Evolutionary conservation across 2,888 invertebrate genomes (phyloP).

Genomic region (Cyclophora albipunctata): DNA sequence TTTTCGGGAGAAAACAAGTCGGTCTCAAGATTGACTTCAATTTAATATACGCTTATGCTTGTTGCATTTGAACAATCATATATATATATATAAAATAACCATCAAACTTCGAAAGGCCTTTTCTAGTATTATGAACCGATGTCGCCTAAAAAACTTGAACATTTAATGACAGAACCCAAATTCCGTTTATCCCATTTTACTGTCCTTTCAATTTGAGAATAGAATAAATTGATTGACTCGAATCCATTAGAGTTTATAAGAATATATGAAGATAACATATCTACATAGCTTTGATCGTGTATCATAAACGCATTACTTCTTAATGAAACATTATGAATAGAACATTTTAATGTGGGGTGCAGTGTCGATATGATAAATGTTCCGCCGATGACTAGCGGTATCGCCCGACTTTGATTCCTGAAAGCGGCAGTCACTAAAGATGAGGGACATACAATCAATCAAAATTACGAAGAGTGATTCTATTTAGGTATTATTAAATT

Average conservation of each 20-base stretch:
- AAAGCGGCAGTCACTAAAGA: conserved; percentile 29
- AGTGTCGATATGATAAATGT: conserved; percentile 68
- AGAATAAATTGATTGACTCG: conserved; percentile 7
- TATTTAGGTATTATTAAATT: too few relatives aligned
- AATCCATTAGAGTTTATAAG: conserved; percentile 10
- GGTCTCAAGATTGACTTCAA: too few relatives aligned
- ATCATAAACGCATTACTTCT: conserved; percentile 60
- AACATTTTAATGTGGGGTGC: conserved; percentile 63
- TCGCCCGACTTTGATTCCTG: conserved; percentile 52
- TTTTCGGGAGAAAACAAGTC: too few relatives aligned
- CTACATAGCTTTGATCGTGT: conserved; percentile 26
- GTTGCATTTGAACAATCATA: too few relatives aligned
- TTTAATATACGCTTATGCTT: too few relatives aligned
- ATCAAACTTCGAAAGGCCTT: too few relatives aligned
- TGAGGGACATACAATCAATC: conserved; percentile 29
- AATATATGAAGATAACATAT: conserved; percentile 14
- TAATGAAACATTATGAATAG: conserved; percentile 73
- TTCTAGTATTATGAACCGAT: too few relatives aligned
- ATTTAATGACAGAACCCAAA: too few relatives aligned
- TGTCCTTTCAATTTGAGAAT: background rate
- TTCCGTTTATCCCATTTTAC: background rate
- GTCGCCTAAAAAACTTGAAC: too few relatives aligned
- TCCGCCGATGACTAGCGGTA: conserved; percentile 55
- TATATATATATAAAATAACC: too few relatives aligned
- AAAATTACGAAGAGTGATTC: conserved; percentile 24